Evolutionary conservation across 2,888 invertebrate genomes (phyloP).

Genomic region (Schrankia costaestrigalis): DNA sequence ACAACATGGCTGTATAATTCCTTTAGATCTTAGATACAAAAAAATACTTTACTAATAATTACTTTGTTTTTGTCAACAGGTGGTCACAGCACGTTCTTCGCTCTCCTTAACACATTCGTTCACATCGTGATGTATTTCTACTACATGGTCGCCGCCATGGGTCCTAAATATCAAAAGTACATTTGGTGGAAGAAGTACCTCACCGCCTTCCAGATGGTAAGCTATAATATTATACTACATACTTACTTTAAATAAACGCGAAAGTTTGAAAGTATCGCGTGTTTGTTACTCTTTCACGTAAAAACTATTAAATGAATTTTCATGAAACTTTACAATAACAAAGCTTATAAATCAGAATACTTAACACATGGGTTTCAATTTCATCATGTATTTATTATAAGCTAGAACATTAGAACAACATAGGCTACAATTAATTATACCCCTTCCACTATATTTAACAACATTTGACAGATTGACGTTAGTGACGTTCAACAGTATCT

Average conservation of each 20-base stretch:
- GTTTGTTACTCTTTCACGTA: no score
- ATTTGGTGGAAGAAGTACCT: slow-evolving; percentile 99
- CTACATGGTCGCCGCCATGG: slow-evolving; percentile 97
- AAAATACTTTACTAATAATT: background rate
- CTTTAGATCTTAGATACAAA: no score
- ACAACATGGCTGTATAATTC: no score
- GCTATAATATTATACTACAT: slow-evolving; percentile 18
- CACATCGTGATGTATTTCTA: slow-evolving; percentile 99
- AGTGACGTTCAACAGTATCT: no score
- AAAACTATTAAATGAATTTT: background rate
- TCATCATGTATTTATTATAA: no score
- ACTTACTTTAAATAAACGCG: background rate
- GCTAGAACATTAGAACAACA: no score
- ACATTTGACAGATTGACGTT: no score
- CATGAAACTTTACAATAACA: background rate
- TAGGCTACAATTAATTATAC: no score
- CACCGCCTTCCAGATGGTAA: slow-evolving; percentile 96
- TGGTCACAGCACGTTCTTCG: slow-evolving; percentile 98
- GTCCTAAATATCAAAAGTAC: slow-evolving; percentile 94
- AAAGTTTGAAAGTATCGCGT: background rate
- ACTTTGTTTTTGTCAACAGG: slow-evolving; percentile 77
- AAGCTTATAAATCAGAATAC: no score
- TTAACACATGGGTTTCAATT: no score
- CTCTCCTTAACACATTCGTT: slow-evolving; percentile 95
- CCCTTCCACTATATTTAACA: no score